phyloP scores from a whole-genome alignment of 2,888 invertebrate species.

The Siphlonurus alternatus region DNA sequence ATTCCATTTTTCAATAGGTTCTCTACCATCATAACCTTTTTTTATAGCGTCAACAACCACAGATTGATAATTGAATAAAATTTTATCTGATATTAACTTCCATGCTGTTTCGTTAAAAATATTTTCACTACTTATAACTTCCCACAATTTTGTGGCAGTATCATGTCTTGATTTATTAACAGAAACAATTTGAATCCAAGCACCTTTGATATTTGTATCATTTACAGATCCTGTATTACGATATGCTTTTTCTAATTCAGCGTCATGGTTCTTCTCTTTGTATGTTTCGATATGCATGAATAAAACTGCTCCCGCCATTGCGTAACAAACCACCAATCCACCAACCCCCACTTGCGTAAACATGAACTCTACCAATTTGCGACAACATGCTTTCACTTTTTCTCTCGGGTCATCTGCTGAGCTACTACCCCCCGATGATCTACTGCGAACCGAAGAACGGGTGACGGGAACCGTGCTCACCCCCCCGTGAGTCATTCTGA shows the following conservation, averaged over 20 bases:
- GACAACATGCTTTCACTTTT: slow-evolving; percentile 66
- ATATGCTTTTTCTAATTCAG: slow-evolving; percentile 27
- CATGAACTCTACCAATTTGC: slow-evolving; percentile 79
- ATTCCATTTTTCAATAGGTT: slow-evolving; percentile 55
- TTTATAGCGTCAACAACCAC: slow-evolving; percentile 46
- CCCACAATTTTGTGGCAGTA: slow-evolving; percentile 42
- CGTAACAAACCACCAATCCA: slow-evolving; percentile 70
- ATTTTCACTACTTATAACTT: slow-evolving; percentile 43
- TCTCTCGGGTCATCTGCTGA: slow-evolving; percentile 43
- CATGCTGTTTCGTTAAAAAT: slow-evolving; percentile 50
- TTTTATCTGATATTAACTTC: slow-evolving; percentile 38
- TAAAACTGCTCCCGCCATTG: slow-evolving; percentile 66
- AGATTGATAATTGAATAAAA: slow-evolving; percentile 31
- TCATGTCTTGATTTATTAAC: slow-evolving; percentile 13
- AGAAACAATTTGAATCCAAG: neutral
- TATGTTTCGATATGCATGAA: slow-evolving; percentile 63
- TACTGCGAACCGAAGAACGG: neutral
- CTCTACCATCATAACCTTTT: slow-evolving; percentile 54
- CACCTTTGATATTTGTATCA: slow-evolving; percentile 12
- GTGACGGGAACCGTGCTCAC: neutral
- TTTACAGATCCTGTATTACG: slow-evolving; percentile 17
- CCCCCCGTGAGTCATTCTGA: neutral
- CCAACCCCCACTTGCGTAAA: slow-evolving; percentile 85
- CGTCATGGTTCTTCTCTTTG: slow-evolving; percentile 25
- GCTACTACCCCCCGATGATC: slow-evolving; percentile 15